Percentiles rank a stretch among this genome's conserved stretches.
phyloP scores from a whole-genome alignment of 92 coral and sea anemone species.

The Epizoanthus scotinus region DNA sequence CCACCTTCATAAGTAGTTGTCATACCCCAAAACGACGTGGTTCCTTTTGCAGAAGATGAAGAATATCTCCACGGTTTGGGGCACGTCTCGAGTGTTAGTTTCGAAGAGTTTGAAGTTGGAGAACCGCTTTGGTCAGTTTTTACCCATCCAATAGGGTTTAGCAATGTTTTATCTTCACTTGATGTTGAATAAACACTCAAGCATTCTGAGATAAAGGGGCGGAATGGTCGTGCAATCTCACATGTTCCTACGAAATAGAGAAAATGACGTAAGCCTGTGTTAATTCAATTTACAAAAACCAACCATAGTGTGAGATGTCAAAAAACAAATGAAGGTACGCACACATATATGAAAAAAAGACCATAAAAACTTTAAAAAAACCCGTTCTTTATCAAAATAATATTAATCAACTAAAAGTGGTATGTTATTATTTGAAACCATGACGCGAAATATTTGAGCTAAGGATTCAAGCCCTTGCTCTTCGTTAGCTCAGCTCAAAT shows the following conservation, averaged over 20 bases:
- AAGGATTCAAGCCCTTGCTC: too few relatives aligned
- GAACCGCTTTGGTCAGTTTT: not conserved
- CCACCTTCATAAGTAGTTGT: constrained; percentile 66
- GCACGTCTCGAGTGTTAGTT: constrained; percentile 59
- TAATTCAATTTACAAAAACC: too few relatives aligned
- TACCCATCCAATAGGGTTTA: constrained; percentile 69
- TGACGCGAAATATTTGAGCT: too few relatives aligned
- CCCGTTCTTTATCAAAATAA: too few relatives aligned
- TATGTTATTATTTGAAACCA: too few relatives aligned
- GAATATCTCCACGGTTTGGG: constrained; percentile 79
- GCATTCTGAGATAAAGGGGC: constrained; percentile 5
- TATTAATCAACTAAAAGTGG: too few relatives aligned
- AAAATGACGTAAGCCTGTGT: not conserved
- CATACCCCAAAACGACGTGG: constrained; percentile 47
- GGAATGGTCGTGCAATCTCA: constrained; percentile 6
- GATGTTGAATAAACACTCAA: constrained; percentile 42
- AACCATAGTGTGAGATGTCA: too few relatives aligned
- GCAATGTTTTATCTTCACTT: constrained; percentile 58
- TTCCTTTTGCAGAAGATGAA: constrained; percentile 35
- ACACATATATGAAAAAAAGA: too few relatives aligned
- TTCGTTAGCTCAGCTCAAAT: too few relatives aligned
- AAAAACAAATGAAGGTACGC: too few relatives aligned
- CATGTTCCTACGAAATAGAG: constrained; percentile 14
- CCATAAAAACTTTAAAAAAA: too few relatives aligned
- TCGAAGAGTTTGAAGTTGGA: constrained; percentile 13